Base-by-base conservation (phyloP, 1,140 invertebrate genomes). In the Theocolax elegans region DNA sequence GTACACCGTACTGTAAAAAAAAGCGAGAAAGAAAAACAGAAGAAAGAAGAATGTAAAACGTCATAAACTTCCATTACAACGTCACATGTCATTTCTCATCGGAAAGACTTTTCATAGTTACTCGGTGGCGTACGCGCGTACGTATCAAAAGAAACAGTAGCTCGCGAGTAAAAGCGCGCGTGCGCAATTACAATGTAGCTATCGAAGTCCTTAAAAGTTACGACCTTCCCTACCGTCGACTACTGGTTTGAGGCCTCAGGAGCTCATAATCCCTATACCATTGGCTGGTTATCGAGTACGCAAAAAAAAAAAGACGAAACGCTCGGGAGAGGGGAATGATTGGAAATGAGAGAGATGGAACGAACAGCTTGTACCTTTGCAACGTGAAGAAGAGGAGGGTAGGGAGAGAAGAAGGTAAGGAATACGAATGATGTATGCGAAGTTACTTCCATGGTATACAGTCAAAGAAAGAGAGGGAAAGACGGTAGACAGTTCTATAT, bases 201-300 rank as follows among this genome's bases (percentile, higher is more conserved):
- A 69, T 69, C 67, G 54, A 40, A 62, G 67, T 69, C 40, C 48
- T 69, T 69, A 69, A 69, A 67, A 67, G 62, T 69, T 60, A 69
- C 58, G 58, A 62, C 21, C 48, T 62, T 68, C 58, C 58, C 44
- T 54, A 6, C 13, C 38, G 8, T 13, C 46, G 48, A 17, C 48
- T 62, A 69, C 65, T 49, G 51, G 60, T 48, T 62, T 53, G 29
- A 49, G 10, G 60, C 23, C 27, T 25, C 67, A 27, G 17, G 10
- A 21, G 13, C 54, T 35, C 27, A 17, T 58, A 44, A 44, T 44
- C 42, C 15, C 10, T 44, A 44, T 44, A 65, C 68, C n/a, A n/a
- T n/a, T n/a, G n/a, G n/a, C n/a, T n/a, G n/a, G n/a, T n/a, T n/a
- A n/a, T n/a, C n/a, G n/a, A n/a, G n/a, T n/a, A n/a, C n/a, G n/a